Base-by-base conservation (phyloP, 2,113 vertebrate species). In the Lepidothrix coronata region DNA sequence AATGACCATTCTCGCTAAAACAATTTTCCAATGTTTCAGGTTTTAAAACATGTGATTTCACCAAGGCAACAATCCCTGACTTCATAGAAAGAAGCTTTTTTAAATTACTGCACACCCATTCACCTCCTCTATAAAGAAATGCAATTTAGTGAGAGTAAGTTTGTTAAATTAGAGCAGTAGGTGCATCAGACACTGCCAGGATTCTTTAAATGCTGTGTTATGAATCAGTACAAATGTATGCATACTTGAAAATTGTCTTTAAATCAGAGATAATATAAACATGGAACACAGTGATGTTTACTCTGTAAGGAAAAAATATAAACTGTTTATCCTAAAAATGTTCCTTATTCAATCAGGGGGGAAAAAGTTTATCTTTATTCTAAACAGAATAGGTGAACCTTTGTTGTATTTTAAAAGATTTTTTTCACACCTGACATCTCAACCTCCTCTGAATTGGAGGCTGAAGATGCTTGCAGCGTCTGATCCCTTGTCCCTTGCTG, bases 11-110 rank as follows among this genome's bases (percentile, higher is more conserved):
- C 85, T 49, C 75, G 68, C 51, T 89, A 92, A 95, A 96, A 92
- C 62, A 89, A 87, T 95, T 95, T 96, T 93, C 73, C 58, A 75
- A 14, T 85, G 76, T 89, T 96, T 89, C 76, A 85, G 54, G 58
- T 81, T 96, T 96, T 93, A 92, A 89, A 94, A 88, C 81, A 91
- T 28, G 19, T 87, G 41, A 85, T 93, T 96, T 97, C 83, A 96
- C 70, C 70, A 92, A 96, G 76, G 92, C 65, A 96, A 93, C 93
- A 66, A 61, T 78, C 33, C 33, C 70, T 92, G 88, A 85, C 76
- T 95, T 95, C 77, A 75, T 49, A 75, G 61, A 14, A 84, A 94
- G 83, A 96, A 80, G 18, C 41, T 81, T 80, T 91, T 92, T 89
- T 15, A 92, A 88, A 96, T 95, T 92, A 68, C 49, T 89, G 62